Conservation (phyloP, 64 coral and sea anemone genomes). For the Montipora sp. region DNA sequence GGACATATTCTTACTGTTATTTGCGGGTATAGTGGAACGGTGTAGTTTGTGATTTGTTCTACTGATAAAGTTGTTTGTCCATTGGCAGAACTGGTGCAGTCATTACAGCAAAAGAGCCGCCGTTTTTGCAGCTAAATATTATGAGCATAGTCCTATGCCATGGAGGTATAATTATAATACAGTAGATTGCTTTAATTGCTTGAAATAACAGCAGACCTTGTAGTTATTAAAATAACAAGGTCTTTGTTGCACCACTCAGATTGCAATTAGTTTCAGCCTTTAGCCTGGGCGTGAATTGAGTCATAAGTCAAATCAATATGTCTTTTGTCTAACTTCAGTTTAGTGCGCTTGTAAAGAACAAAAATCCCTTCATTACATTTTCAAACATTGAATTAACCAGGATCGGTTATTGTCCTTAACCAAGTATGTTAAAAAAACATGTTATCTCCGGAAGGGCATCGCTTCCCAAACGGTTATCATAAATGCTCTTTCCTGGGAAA, state of each 20-base stretch:
- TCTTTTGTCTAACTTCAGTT: no score
- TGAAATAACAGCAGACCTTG: no score
- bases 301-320: no score
- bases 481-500: no score
- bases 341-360: no score
- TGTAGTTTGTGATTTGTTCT: background rate
- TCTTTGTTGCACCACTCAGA: no score
- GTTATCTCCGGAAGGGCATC: background rate
- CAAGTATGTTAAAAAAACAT: background rate
- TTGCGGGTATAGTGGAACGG: background rate
- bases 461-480: no score
- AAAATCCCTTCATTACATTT: no score
- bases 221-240: no score
- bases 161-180: background rate
- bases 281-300: no score
- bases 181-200: background rate
- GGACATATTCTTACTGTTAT: background rate
- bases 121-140: background rate
- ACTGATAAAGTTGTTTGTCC: background rate
- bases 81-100: conserved; percentile 34
- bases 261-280: no score
- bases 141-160: conserved; percentile 36
- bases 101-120: conserved; percentile 37
- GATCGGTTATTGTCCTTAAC: background rate
- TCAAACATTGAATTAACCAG: no score